These are phyloP conservation scores for Melolontha melolontha DNA, from an alignment of 2,888 invertebrate genomes.

Conservation along the genomic window DNA sequence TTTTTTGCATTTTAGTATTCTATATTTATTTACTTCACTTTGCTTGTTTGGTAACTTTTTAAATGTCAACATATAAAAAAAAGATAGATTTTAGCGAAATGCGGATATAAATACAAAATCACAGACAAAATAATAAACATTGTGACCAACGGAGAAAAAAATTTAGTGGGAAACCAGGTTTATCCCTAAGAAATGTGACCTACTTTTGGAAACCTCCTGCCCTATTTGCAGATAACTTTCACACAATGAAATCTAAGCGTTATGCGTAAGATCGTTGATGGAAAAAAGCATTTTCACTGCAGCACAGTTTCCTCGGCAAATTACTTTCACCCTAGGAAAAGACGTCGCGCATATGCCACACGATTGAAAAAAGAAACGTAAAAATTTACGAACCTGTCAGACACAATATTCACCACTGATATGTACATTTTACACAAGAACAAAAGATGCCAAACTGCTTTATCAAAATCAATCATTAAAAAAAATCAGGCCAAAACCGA, in stretches of 20 bases:
- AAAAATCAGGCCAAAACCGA: slow-evolving; percentile 13
- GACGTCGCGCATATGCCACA: too few relatives aligned
- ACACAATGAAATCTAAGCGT: slow-evolving; percentile 38
- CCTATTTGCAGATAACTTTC: slow-evolving; percentile 47
- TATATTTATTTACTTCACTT: background rate
- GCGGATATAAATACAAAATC: slow-evolving; percentile 47
- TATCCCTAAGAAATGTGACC: slow-evolving; percentile 55
- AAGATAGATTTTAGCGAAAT: background rate
- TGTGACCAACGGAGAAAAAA: slow-evolving; percentile 54
- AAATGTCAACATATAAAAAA: slow-evolving; percentile 4
- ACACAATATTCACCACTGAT: background rate
- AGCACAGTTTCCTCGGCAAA: background rate
- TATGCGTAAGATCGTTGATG: slow-evolving; percentile 13
- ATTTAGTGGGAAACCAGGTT: slow-evolving; percentile 45
- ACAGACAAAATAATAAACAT: slow-evolving; percentile 45
- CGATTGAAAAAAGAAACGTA: too few relatives aligned
- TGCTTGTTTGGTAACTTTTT: slow-evolving; percentile 7
- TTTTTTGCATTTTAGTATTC: slow-evolving; percentile 6
- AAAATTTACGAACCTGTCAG: slow-evolving; percentile 10
- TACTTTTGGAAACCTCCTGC: slow-evolving; percentile 52
- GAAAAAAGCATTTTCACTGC: slow-evolving; percentile 12
- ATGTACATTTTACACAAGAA: slow-evolving; percentile 10
- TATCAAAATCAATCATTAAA: slow-evolving; percentile 9
- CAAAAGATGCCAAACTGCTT: slow-evolving; percentile 12
- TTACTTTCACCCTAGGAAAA: slow-evolving; percentile 3